phyloP scores from a whole-genome alignment of 2,888 invertebrate genomes.

The Papilio protenor region DNA sequence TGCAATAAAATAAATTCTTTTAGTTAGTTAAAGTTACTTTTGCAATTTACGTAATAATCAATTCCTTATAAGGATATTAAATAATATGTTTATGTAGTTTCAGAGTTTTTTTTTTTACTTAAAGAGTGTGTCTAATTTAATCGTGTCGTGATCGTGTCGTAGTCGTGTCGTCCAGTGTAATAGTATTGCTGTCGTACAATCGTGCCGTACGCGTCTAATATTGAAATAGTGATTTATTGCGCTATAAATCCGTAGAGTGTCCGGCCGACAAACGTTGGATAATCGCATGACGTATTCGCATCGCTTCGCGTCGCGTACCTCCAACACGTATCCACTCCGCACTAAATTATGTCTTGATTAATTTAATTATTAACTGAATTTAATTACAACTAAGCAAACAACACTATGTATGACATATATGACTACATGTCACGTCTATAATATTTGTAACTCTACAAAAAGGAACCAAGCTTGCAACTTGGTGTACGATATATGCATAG shows the following conservation, averaged over 20 bases:
- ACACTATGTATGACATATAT: background rate
- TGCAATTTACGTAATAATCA: background rate
- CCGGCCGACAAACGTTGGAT: slow-evolving; percentile 74
- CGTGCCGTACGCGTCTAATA: slow-evolving; percentile 59
- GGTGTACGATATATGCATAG: slow-evolving; percentile 43
- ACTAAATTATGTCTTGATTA: slow-evolving; percentile 34
- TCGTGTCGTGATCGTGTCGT: slow-evolving; percentile 42
- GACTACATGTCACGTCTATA: background rate
- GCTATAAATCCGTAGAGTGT: slow-evolving; percentile 75
- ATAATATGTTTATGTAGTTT: background rate
- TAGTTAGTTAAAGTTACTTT: too few species aligned
- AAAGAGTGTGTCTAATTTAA: background rate
- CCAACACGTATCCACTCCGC: slow-evolving; percentile 10
- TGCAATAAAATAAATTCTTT: too few species aligned
- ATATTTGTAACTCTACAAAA: slow-evolving; percentile 5
- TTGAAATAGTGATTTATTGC: slow-evolving; percentile 75
- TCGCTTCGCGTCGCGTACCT: slow-evolving; percentile 44
- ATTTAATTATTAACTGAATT: slow-evolving; percentile 22
- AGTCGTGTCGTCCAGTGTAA: slow-evolving; percentile 46
- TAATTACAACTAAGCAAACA: too few species aligned
- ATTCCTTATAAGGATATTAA: background rate
- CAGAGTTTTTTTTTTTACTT: background rate
- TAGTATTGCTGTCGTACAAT: slow-evolving; percentile 47
- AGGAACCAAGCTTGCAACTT: slow-evolving; percentile 4
- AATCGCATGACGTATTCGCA: slow-evolving; percentile 65